phyloP scores from a whole-genome alignment of 2,113 vertebrate genomes.

The Gobiocypris rarus region DNA sequence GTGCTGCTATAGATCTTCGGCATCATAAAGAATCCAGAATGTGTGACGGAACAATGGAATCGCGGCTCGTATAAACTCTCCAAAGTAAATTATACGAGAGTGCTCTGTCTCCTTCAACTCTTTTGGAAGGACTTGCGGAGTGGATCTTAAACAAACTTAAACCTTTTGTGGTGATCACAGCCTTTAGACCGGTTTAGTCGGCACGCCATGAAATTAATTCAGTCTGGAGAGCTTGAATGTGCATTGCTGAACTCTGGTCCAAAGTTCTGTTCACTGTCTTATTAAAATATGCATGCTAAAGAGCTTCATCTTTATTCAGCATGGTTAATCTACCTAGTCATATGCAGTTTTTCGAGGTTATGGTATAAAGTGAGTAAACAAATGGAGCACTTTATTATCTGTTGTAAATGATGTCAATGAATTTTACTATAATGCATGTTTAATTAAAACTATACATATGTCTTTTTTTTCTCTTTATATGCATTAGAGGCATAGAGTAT shows the following conservation, averaged over 20 bases:
- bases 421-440: no score
- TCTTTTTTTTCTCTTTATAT: no score
- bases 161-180: conserved; percentile 26
- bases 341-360: neutral
- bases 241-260: neutral
- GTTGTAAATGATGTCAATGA: neutral
- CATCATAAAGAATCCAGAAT: conserved; percentile 6
- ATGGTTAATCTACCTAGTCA: neutral
- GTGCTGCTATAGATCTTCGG: conserved; percentile 13
- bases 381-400: neutral
- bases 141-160: conserved; percentile 25
- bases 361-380: neutral
- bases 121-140: neutral
- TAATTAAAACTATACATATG: no score
- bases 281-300: no score
- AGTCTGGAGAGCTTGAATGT: conserved; percentile 3
- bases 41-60: conserved; percentile 16
- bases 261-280: neutral
- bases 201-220: conserved; percentile 14
- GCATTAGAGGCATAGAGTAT: no score
- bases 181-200: conserved; percentile 10
- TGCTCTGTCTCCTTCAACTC: conserved; percentile 5
- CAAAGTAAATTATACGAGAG: conserved; percentile 13
- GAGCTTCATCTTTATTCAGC: neutral
- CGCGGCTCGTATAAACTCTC: conserved; percentile 14